phyloP scores from a whole-genome alignment of 2,113 vertebrate species.

The Xiphorhynchus elegans region DNA sequence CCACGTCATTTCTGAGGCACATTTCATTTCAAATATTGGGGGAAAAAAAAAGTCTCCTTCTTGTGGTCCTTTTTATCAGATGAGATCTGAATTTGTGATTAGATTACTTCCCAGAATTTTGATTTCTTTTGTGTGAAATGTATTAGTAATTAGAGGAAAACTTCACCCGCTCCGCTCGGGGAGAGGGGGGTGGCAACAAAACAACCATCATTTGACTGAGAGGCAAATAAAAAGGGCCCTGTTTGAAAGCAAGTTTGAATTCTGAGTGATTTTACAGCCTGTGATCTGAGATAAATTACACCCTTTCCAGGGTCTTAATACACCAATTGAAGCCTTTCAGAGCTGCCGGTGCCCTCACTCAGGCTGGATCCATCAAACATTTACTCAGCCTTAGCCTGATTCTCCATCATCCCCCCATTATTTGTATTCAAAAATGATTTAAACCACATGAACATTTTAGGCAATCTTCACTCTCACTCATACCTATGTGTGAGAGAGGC shows the following conservation, averaged over 20 bases:
- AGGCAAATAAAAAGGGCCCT: background rate
- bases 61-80: slow-evolving; percentile 46
- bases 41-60: background rate
- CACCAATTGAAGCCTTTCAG: background rate
- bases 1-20: background rate
- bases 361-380: background rate
- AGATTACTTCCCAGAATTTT: slow-evolving; percentile 38
- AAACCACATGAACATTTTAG: background rate
- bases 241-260: background rate
- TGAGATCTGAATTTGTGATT: slow-evolving; percentile 63
- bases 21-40: background rate
- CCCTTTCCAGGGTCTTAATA: background rate
- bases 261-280: background rate
- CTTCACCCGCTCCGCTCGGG: background rate
- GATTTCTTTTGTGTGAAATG: background rate
- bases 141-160: slow-evolving; percentile 26
- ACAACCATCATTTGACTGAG: background rate
- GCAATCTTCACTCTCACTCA: background rate
- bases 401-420: accelerated
- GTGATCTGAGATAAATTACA: background rate
- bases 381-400: background rate
- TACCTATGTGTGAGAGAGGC: background rate
- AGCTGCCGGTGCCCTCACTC: background rate
- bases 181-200: background rate
- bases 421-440: background rate